These are phyloP conservation scores for Aradus depressus DNA, from an alignment of 2,888 invertebrate species.

Conservation along the genomic window DNA sequence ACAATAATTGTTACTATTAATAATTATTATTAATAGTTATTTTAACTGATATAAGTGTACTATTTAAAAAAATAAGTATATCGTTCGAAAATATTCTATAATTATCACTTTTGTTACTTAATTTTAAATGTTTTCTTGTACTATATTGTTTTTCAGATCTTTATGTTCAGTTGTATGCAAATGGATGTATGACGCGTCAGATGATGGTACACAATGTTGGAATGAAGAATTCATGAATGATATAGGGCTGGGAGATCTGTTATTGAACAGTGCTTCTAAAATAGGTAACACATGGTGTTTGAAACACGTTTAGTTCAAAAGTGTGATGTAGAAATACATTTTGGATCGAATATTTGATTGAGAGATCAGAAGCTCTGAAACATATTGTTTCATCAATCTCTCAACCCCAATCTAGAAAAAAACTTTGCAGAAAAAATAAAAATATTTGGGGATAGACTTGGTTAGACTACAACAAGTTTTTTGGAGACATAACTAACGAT, in stretches of 20 bases:
- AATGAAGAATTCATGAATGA: constrained; percentile 54
- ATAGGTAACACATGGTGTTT: constrained; percentile 46
- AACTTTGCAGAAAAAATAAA: no score
- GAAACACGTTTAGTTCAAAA: no score
- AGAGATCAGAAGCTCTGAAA: no score
- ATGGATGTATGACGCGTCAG: constrained; percentile 67
- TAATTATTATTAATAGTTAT: background rate
- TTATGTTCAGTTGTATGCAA: constrained; percentile 88
- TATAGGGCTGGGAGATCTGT: constrained; percentile 65
- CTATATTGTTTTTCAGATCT: constrained; percentile 47
- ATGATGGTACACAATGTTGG: constrained; percentile 53
- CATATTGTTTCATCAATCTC: no score
- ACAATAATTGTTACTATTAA: background rate
- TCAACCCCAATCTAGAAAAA: no score
- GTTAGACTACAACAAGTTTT: no score
- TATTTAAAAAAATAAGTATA: background rate
- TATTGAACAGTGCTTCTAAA: constrained; percentile 50
- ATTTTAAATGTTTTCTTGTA: no score
- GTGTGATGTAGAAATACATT: no score
- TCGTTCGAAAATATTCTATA: background rate
- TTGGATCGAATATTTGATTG: no score
- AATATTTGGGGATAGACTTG: no score
- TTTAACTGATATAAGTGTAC: background rate
- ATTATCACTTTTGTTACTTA: no score
- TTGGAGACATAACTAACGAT: no score